phyloP scores from a whole-genome alignment of 2,113 vertebrate species.

The Columba livia region DNA sequence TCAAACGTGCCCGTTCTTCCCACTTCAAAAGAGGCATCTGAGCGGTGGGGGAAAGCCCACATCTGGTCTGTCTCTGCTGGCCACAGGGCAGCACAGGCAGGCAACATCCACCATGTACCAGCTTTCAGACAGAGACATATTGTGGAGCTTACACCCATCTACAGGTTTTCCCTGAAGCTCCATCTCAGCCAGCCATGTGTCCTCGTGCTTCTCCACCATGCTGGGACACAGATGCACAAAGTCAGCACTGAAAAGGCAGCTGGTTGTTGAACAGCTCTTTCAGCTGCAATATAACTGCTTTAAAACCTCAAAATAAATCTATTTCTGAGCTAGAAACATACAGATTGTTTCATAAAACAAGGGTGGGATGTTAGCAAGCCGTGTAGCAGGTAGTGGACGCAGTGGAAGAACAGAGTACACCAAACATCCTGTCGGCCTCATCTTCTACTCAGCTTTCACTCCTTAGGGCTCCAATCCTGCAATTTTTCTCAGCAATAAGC shows the following conservation, averaged over 20 bases:
- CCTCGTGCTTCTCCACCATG: background rate
- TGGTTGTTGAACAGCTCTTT: background rate
- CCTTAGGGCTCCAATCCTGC: background rate
- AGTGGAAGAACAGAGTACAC: background rate
- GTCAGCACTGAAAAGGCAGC: background rate
- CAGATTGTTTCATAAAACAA: constrained; percentile 31
- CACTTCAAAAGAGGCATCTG: background rate
- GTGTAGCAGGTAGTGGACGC: background rate
- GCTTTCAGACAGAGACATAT: background rate
- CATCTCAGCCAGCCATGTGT: fast-evolving
- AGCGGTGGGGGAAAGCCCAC: background rate
- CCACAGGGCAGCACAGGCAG: background rate
- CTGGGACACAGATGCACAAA: background rate
- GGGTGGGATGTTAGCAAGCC: background rate
- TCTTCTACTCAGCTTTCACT: background rate
- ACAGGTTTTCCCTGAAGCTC: background rate
- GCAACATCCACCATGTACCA: fast-evolving
- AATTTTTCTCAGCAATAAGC: background rate
- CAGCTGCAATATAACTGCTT: constrained; percentile 31
- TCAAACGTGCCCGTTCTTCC: background rate
- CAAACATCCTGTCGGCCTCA: background rate
- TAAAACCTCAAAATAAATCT: constrained; percentile 65
- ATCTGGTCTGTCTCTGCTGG: background rate
- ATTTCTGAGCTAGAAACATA: constrained; percentile 63
- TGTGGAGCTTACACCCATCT: background rate